phyloP scores from a whole-genome alignment of 2,797 vertebrate species.

The Neosalanx taihuensis region DNA sequence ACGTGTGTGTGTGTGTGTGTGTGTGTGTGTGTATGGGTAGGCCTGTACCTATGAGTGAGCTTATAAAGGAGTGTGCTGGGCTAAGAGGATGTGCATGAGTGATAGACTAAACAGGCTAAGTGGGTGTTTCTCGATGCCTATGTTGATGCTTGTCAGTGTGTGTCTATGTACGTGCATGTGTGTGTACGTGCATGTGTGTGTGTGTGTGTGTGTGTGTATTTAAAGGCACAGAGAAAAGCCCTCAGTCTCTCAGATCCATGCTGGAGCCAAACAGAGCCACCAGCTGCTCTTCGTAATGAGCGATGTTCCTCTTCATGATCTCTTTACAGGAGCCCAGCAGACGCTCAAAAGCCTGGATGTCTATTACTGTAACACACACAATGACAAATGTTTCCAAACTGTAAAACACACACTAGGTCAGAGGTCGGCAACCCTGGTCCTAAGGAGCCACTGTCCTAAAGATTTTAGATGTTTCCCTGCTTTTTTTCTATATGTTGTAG shows the following conservation, averaged over 20 bases:
- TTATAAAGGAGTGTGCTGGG: conserved; percentile 59
- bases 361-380: conserved; percentile 82
- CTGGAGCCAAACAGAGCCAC: conserved; percentile 98
- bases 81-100: conserved; percentile 53
- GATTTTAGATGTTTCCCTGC: too few species aligned
- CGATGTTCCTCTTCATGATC: conserved; percentile 99
- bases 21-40: conserved; percentile 27
- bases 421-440: too few species aligned
- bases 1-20: conserved; percentile 30
- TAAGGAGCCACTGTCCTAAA: too few species aligned
- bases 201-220: conserved; percentile 41
- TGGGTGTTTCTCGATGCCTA: conserved; percentile 50
- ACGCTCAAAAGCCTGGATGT: conserved; percentile 96
- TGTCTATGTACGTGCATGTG: conserved; percentile 3
- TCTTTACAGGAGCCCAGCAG: conserved; percentile 98
- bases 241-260: conserved; percentile 92
- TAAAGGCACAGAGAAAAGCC: conserved; percentile 77
- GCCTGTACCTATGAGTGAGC: conserved; percentile 37
- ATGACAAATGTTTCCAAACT: neutral
- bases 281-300: conserved; percentile 96
- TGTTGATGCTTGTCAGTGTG: conserved; percentile 27
- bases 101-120: conserved; percentile 48
- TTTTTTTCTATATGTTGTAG: too few species aligned
- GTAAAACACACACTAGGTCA: neutral
- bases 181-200: conserved; percentile 37